These are phyloP conservation scores for Colossoma macropomum DNA, from an alignment of 2,113 vertebrate genomes.

Conservation along the genomic window DNA sequence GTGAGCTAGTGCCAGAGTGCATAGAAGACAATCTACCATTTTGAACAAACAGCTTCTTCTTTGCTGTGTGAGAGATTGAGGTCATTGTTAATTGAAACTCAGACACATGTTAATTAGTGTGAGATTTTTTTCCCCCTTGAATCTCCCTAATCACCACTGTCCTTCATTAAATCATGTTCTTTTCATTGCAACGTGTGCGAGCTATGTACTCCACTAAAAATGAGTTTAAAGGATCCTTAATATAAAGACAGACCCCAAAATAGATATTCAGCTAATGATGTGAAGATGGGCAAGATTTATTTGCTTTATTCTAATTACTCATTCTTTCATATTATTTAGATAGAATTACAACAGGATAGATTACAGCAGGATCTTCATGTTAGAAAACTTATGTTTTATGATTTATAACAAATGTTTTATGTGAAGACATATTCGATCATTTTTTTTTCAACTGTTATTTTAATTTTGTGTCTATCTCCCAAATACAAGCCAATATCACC, in stretches of 20 bases:
- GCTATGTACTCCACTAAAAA: constrained; percentile 5
- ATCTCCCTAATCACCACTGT: constrained; percentile 18
- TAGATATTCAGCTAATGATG: not conserved
- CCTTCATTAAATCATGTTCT: constrained; percentile 25
- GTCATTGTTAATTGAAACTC: constrained; percentile 68
- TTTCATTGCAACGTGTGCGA: constrained; percentile 2
- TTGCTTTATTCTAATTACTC: not conserved
- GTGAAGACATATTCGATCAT: not conserved
- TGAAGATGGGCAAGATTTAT: not conserved
- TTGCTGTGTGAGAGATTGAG: constrained; percentile 52
- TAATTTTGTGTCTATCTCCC: no score
- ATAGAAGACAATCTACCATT: not conserved
- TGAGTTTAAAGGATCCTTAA: constrained; percentile 13
- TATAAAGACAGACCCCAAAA: not conserved
- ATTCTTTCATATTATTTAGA: not conserved
- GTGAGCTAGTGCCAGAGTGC: not conserved
- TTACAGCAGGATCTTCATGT: not conserved
- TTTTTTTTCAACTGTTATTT: no score
- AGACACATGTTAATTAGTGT: constrained; percentile 69
- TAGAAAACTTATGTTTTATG: not conserved
- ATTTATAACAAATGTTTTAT: no score
- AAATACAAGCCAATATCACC: no score
- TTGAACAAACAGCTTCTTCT: constrained; percentile 31
- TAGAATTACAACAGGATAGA: not conserved
- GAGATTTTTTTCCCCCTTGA: constrained; percentile 30